A percentile compares a stretch with the other conserved stretches of the same genome.
These are phyloP conservation scores for Cheumatopsyche charites DNA, from an alignment of 1,140 invertebrate species.

Conservation along the genomic window DNA sequence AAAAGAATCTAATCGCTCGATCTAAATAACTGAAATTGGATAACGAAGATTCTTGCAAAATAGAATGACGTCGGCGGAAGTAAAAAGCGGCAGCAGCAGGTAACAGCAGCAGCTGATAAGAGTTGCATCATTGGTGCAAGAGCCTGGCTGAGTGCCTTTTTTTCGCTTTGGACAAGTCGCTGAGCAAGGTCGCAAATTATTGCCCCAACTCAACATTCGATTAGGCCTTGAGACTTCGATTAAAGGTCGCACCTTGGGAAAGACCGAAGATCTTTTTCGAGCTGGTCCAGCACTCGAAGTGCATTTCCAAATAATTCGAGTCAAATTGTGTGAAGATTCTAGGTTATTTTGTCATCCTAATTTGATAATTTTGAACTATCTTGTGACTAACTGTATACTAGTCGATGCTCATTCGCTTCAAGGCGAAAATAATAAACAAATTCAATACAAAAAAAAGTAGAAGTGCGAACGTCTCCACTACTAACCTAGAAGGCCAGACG, in stretches of 20 bases:
- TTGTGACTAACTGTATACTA: no score
- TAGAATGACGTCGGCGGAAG: slow-evolving; percentile 21
- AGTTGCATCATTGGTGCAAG: slow-evolving; percentile 33
- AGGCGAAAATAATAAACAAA: slow-evolving; percentile 29
- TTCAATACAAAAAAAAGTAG: slow-evolving; percentile 11
- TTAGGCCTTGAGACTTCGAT: slow-evolving; percentile 9
- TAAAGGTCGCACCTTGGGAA: slow-evolving; percentile 25
- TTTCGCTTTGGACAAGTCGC: not conserved
- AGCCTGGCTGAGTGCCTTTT: slow-evolving; percentile 23
- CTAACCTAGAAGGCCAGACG: slow-evolving; percentile 25
- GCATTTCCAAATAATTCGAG: no score
- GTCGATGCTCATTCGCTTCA: slow-evolving; percentile 19
- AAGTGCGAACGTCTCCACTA: slow-evolving; percentile 14
- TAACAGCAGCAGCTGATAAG: slow-evolving; percentile 4
- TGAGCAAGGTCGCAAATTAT: slow-evolving; percentile 20
- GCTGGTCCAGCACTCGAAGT: no score
- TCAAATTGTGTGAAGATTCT: no score
- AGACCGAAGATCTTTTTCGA: no score
- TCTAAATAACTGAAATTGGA: not conserved
- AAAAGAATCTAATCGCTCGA: not conserved
- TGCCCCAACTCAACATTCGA: not conserved
- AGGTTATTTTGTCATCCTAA: no score
- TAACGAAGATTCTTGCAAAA: not conserved
- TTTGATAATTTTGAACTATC: no score
- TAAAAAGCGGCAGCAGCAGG: not conserved